Conservation (phyloP, 2,113 vertebrate species). For the Cheilinus undulatus region DNA sequence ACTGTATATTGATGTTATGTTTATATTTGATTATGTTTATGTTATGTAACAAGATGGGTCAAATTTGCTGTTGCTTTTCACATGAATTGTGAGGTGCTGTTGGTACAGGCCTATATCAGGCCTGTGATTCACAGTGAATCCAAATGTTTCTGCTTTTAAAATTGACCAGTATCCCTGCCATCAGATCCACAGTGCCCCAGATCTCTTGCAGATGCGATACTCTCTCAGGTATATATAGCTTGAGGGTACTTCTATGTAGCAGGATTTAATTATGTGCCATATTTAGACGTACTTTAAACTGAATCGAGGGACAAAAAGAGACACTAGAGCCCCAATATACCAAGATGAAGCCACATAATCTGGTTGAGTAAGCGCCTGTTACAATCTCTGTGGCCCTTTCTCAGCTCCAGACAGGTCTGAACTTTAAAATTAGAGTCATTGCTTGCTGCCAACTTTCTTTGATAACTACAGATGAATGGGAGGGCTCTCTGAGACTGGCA, state of each 20-base stretch:
- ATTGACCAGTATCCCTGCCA: slow-evolving; percentile 45
- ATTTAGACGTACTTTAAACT: slow-evolving; percentile 76
- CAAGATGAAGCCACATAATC: slow-evolving; percentile 59
- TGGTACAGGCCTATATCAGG: slow-evolving; percentile 5
- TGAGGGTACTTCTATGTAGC: slow-evolving; percentile 63
- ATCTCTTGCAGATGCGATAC: slow-evolving; percentile 60
- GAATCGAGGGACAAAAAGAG: slow-evolving; percentile 66
- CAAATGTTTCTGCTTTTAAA: slow-evolving; percentile 12
- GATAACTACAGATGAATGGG: slow-evolving; percentile 61
- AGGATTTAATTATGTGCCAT: slow-evolving; percentile 78
- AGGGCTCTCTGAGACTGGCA: slow-evolving; percentile 84
- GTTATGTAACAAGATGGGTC: too few species aligned
- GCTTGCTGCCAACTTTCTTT: slow-evolving; percentile 83
- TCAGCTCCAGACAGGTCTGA: slow-evolving; percentile 60
- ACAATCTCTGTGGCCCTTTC: slow-evolving; percentile 53
- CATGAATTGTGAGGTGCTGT: slow-evolving; percentile 14
- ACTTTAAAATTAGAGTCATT: slow-evolving; percentile 87
- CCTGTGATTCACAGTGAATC: not conserved
- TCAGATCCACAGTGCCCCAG: slow-evolving; percentile 62
- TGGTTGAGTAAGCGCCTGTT: slow-evolving; percentile 47
- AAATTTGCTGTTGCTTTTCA: not conserved
- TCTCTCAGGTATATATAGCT: slow-evolving; percentile 69
- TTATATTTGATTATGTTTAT: too few species aligned
- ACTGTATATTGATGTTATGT: too few species aligned
- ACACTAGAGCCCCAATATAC: slow-evolving; percentile 57